phyloP scores from a whole-genome alignment of 2,888 invertebrate species.

The Cephus runcator region DNA sequence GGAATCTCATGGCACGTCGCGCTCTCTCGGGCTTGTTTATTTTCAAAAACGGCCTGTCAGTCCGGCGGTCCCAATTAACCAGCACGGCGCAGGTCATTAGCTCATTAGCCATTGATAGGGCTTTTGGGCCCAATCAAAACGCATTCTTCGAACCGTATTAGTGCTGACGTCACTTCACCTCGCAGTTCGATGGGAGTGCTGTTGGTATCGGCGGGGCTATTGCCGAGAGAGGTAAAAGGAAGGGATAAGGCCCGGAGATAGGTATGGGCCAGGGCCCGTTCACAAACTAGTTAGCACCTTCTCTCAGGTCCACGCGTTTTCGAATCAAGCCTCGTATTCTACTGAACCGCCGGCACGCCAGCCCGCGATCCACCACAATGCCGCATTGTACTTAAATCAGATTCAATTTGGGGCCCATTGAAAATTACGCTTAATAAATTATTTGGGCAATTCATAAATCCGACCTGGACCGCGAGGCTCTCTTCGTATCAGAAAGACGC shows the following conservation, averaged over 20 bases:
- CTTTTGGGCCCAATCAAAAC: constrained; percentile 46
- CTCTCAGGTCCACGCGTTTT: constrained; percentile 44
- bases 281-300: constrained; percentile 60
- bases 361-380: constrained; percentile 49
- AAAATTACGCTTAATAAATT: constrained; percentile 66
- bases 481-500: constrained; percentile 16
- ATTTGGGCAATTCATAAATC: constrained; percentile 66
- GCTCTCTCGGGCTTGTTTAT: constrained; percentile 15
- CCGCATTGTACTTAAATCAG: constrained; percentile 65
- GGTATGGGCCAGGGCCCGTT: constrained; percentile 32
- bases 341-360: constrained; percentile 31
- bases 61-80: constrained; percentile 42
- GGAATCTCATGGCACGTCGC: constrained; percentile 8
- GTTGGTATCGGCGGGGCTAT: neutral
- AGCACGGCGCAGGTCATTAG: constrained; percentile 41
- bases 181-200: neutral
- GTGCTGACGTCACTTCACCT: constrained; percentile 43
- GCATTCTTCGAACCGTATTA: constrained; percentile 46
- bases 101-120: constrained; percentile 42
- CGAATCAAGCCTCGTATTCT: constrained; percentile 60
- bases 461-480: constrained; percentile 27
- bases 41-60: constrained; percentile 15
- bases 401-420: constrained; percentile 66
- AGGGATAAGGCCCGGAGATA: constrained; percentile 23
- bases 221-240: constrained; percentile 19